Conservation (phyloP, 1,140 invertebrate genomes). For the Drosophila nigrodunni region DNA sequence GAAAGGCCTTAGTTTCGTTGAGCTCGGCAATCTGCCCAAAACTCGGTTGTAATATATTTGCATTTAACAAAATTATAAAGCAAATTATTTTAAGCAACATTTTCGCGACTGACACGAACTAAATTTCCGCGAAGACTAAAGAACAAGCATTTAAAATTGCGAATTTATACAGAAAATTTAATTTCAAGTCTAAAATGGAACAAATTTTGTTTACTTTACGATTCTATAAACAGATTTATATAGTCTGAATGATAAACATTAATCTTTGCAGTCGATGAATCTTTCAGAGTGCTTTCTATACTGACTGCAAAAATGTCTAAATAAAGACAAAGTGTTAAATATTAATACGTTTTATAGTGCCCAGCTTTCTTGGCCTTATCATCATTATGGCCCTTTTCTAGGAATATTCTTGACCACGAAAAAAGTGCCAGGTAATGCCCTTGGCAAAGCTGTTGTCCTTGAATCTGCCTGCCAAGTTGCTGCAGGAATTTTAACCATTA, state of each 20-base stretch:
- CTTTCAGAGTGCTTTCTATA: too few species aligned
- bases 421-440: slow-evolving; percentile 2
- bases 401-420: neutral
- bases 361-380: slow-evolving; percentile 11
- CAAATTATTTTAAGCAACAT: neutral
- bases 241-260: too few species aligned
- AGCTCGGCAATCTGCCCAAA: neutral
- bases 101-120: neutral
- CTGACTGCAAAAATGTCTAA: too few species aligned
- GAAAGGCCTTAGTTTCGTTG: neutral
- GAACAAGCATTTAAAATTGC: too few species aligned
- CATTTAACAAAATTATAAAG: neutral
- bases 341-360: too few species aligned
- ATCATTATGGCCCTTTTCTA: slow-evolving; percentile 9
- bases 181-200: too few species aligned
- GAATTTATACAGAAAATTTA: too few species aligned
- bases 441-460: neutral
- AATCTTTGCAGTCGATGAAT: too few species aligned
- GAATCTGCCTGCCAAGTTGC: neutral
- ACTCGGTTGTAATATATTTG: neutral
- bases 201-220: too few species aligned
- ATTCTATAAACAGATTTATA: too few species aligned
- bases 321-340: too few species aligned
- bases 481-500: neutral
- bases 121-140: too few species aligned